Percentiles rank a stretch among this genome's conserved stretches.
Conservation (phyloP, 2,888 invertebrate genomes). For the Nomada ferruginata region DNA sequence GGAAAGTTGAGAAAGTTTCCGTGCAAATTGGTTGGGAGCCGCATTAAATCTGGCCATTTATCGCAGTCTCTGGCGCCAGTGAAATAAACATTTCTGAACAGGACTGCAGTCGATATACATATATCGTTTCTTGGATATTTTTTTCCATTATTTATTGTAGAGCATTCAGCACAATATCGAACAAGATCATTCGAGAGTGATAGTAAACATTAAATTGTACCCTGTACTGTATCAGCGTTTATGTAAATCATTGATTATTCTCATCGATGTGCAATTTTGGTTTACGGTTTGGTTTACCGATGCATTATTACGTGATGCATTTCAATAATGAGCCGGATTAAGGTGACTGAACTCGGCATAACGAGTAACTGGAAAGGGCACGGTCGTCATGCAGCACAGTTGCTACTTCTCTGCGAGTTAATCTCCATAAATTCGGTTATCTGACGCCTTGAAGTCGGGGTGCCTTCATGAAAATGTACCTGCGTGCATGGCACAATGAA, state of each 20-base stretch:
- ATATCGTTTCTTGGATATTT: neutral
- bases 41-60: slow-evolving; percentile 37
- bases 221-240: neutral
- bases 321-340: slow-evolving; percentile 49
- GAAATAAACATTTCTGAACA: slow-evolving; percentile 50
- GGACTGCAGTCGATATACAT: slow-evolving; percentile 28
- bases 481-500: slow-evolving; percentile 23
- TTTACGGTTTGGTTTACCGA: neutral
- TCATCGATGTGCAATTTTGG: neutral
- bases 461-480: slow-evolving; percentile 48
- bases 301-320: slow-evolving; percentile 40
- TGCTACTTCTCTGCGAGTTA: slow-evolving; percentile 45
- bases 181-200: neutral
- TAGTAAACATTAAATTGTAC: slow-evolving; percentile 1
- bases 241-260: neutral
- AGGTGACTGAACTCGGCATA: slow-evolving; percentile 31
- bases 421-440: slow-evolving; percentile 59
- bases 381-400: slow-evolving; percentile 10
- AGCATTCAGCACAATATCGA: too few species aligned
- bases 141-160: neutral
- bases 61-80: slow-evolving; percentile 41
- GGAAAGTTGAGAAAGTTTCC: slow-evolving; percentile 54
- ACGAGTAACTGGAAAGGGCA: slow-evolving; percentile 26
- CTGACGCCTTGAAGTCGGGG: slow-evolving; percentile 12
- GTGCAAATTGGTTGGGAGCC: slow-evolving; percentile 50